Evolutionary conservation across 1,140 invertebrate genomes (phyloP), one percentile per base, ranked within the genome.

Genomic region (Brachystomella parvula): DNA sequence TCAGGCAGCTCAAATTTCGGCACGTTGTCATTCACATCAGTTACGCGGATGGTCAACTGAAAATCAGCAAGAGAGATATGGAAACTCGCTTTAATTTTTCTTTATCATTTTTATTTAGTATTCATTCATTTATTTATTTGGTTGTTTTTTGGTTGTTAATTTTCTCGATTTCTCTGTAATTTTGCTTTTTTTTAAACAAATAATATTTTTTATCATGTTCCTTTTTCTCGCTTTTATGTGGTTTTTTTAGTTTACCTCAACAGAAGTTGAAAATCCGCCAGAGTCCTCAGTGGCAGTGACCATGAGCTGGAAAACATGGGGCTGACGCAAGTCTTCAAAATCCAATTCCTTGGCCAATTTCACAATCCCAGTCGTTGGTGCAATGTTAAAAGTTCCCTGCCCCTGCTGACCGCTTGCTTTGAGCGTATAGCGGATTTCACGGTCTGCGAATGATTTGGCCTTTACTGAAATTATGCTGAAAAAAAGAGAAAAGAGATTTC

Each of bases 231-330:
- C n/a, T n/a, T n/a, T n/a, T n/a, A n/a, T n/a, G n/a, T n/a, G n/a
- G n/a, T n/a, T n/a, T n/a, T n/a, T n/a, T n/a, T n/a, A n/a, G n/a
- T 75, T 77, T 81, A 94, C 90, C 83, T 95, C 92, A 68, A 96
- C 92, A 21, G 90, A 90, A 26, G 92, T 96, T 17, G 92, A 94
- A 78, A 96, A 95, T 63, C 93, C 93, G 47, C 93, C 93, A 0
- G 92, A 95, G 78, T 96, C 93, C 79, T 96, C 93, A 3, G 92
- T 95, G 17, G 93, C 92, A 1, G 92, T 95, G 21, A 96, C 92
- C 60, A 92, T 85, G 31, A 96, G 78, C 12, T 90, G 89, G 77
- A 95, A 96, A 69, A 93, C 90, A 75, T 95, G 92, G 0, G 92
- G 92, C 76, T 95, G 92, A 35, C 92, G 80, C 57, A 94, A 79